These are phyloP conservation scores for Hypocryptadius cinnamomeus DNA, from an alignment of 2,113 vertebrate species.

Conservation along the genomic window DNA sequence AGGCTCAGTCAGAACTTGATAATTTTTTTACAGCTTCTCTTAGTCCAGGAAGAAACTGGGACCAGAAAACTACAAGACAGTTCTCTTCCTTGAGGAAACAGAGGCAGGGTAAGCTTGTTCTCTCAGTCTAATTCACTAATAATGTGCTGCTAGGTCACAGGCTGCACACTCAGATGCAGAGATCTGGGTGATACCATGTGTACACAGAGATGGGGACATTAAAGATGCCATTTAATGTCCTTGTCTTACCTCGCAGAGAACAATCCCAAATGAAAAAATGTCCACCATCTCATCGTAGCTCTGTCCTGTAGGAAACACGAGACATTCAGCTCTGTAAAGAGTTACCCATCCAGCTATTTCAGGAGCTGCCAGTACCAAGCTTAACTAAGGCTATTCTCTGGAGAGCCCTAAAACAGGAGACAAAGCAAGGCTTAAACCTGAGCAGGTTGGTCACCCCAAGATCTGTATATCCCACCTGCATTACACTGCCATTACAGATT, in stretches of 20 bases:
- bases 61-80: not conserved
- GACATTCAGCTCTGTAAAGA: not conserved
- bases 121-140: not conserved
- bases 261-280: constrained; percentile 94
- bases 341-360: not conserved
- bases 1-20: not conserved
- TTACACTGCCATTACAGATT: not conserved
- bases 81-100: not conserved
- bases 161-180: not conserved
- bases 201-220: not conserved
- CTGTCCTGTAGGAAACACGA: constrained; percentile 77
- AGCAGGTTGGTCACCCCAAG: not conserved
- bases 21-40: not conserved
- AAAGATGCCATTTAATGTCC: not conserved
- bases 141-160: not conserved
- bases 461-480: not conserved
- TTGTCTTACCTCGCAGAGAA: constrained; percentile 90
- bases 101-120: not conserved
- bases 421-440: not conserved
- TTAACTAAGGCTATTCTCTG: not conserved
- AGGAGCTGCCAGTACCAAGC: not conserved
- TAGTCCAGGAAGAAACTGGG: not conserved
- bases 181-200: not conserved
- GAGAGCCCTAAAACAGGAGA: not conserved
- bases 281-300: constrained; percentile 97